phyloP scores from a whole-genome alignment of 2,797 vertebrate species.

The Mico argentatus region DNA sequence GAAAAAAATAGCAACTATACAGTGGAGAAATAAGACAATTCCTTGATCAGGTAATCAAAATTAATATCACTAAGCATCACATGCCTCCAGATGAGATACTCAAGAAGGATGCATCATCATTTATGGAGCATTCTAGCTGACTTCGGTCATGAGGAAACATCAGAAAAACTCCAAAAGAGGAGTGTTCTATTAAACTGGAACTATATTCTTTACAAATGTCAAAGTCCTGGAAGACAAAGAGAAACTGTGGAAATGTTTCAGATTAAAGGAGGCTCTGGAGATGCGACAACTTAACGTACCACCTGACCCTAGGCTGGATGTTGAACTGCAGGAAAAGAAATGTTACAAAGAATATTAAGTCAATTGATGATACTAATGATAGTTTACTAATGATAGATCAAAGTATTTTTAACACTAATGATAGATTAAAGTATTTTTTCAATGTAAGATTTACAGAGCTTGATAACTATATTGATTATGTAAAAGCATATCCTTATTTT shows the following conservation, averaged over 20 bases:
- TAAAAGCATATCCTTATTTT: not conserved
- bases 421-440: not conserved
- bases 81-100: not conserved
- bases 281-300: not conserved
- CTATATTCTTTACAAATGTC: not conserved
- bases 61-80: not conserved
- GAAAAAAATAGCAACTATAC: not conserved
- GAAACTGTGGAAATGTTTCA: not conserved
- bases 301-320: not conserved
- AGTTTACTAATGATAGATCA: not conserved
- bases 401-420: not conserved
- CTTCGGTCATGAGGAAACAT: not conserved
- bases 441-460: not conserved
- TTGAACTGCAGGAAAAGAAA: not conserved
- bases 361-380: not conserved
- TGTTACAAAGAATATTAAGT: not conserved
- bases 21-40: not conserved
- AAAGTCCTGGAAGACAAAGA: not conserved
- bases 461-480: not conserved
- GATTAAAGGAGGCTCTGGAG: not conserved
- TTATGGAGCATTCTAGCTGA: not conserved
- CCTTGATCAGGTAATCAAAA: not conserved
- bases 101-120: fast-evolving
- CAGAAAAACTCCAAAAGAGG: not conserved
- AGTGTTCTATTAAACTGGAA: not conserved